phyloP scores from a whole-genome alignment of 2,888 invertebrate genomes.

The Meandrusa payeni region DNA sequence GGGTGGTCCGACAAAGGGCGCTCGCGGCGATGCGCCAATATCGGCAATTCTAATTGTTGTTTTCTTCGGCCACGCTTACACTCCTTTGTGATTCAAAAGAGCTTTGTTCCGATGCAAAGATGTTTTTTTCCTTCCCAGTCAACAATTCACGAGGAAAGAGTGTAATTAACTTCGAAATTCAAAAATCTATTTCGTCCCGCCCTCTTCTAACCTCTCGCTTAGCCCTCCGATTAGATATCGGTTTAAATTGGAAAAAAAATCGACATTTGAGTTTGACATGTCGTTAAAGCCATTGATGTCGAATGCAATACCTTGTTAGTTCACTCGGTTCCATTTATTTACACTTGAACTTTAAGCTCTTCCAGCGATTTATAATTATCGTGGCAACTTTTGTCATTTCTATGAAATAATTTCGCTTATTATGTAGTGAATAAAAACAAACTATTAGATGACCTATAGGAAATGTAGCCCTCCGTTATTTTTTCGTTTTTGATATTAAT shows the following conservation, averaged over 20 bases:
- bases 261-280: slow-evolving; percentile 62
- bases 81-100: slow-evolving; percentile 58
- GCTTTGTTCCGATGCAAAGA: slow-evolving; percentile 24
- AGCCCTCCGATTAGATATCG: slow-evolving; percentile 48
- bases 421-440: no score
- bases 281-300: slow-evolving; percentile 45
- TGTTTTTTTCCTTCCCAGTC: slow-evolving; percentile 10
- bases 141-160: slow-evolving; percentile 17
- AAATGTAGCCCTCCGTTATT: no score
- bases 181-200: slow-evolving; percentile 40
- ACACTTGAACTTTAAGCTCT: slow-evolving; percentile 8
- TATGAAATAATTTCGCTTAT: no score
- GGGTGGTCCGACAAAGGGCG: slow-evolving; percentile 50
- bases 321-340: slow-evolving; percentile 41
- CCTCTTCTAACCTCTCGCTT: slow-evolving; percentile 29
- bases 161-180: slow-evolving; percentile 55
- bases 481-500: no score
- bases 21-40: slow-evolving; percentile 71
- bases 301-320: slow-evolving; percentile 45
- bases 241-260: slow-evolving; percentile 66
- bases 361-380: no score
- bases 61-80: slow-evolving; percentile 66
- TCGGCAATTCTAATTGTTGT: slow-evolving; percentile 79
- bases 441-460: no score
- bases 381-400: no score